Conservation (phyloP, 2,113 vertebrate genomes). For the Seriola quinqueradiata region DNA sequence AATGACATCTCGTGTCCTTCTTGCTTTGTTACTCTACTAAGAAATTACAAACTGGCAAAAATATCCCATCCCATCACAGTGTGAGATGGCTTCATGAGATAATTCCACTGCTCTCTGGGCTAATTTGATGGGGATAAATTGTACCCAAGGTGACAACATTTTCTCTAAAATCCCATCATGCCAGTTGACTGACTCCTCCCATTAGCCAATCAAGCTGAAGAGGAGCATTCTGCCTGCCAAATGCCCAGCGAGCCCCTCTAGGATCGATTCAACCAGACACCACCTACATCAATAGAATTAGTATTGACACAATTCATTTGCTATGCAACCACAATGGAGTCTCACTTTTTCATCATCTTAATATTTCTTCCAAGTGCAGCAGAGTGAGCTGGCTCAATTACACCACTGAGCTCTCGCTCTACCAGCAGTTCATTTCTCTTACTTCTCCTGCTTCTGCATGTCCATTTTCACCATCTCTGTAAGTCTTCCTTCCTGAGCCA, state of each 20-base stretch:
- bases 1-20: conserved; percentile 22
- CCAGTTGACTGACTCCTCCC: conserved; percentile 71
- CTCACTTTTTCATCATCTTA: conserved; percentile 73
- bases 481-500: conserved; percentile 2
- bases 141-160: conserved; percentile 76
- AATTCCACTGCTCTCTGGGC: conserved; percentile 55
- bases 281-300: conserved; percentile 83
- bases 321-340: conserved; percentile 77
- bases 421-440: conserved; percentile 64
- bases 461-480: conserved; percentile 35
- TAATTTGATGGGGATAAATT: conserved; percentile 77
- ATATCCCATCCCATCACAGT: conserved; percentile 41
- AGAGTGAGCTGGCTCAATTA: conserved; percentile 68
- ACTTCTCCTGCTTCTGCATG: conserved; percentile 26
- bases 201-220: conserved; percentile 80
- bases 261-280: conserved; percentile 79
- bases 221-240: conserved; percentile 68
- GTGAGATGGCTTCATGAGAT: conserved; percentile 53
- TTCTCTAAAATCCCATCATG: conserved; percentile 77
- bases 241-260: conserved; percentile 62
- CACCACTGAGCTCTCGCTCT: conserved; percentile 51
- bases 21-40: conserved; percentile 33
- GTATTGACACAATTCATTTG: conserved; percentile 81
- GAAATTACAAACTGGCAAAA: conserved; percentile 37
- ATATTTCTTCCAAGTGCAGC: conserved; percentile 64